These are phyloP conservation scores for Psylliodes chrysocephalus DNA, from an alignment of 2,888 invertebrate genomes.

Conservation along the genomic window DNA sequence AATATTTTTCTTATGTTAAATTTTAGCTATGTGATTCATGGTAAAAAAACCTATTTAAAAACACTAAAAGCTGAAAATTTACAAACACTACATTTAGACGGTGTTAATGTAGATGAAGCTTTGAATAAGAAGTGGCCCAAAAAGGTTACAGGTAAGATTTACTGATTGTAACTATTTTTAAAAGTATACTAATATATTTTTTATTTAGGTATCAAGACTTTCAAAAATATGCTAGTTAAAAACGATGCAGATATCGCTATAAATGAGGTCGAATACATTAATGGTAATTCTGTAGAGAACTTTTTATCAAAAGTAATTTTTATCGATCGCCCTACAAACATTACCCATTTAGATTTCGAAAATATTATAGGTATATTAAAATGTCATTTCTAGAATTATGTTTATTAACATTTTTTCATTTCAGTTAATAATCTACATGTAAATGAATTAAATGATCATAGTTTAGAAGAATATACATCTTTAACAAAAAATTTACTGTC, in stretches of 20 bases:
- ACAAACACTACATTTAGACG: constrained; percentile 40
- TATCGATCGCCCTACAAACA: constrained; percentile 45
- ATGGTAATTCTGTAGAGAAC: constrained; percentile 46
- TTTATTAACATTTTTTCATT: constrained; percentile 35
- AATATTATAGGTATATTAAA: constrained; percentile 48
- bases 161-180: background rate
- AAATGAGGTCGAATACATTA: constrained; percentile 42
- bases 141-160: constrained; percentile 32
- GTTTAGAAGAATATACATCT: constrained; percentile 47
- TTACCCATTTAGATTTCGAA: constrained; percentile 46
- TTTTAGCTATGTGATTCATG: constrained; percentile 52
- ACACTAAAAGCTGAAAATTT: constrained; percentile 49
- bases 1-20: background rate
- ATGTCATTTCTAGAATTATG: background rate
- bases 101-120: constrained; percentile 34
- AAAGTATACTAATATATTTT: background rate
- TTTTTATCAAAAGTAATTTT: constrained; percentile 46
- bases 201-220: constrained; percentile 45
- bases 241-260: constrained; percentile 44
- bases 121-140: constrained; percentile 34
- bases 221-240: constrained; percentile 48
- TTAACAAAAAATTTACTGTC: constrained; percentile 45
- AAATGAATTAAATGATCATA: constrained; percentile 48
- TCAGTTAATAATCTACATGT: constrained; percentile 49
- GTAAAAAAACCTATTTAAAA: constrained; percentile 51